Evolutionary conservation across 2,113 vertebrate species (phyloP).

Genomic region (Eurypyga helias): DNA sequence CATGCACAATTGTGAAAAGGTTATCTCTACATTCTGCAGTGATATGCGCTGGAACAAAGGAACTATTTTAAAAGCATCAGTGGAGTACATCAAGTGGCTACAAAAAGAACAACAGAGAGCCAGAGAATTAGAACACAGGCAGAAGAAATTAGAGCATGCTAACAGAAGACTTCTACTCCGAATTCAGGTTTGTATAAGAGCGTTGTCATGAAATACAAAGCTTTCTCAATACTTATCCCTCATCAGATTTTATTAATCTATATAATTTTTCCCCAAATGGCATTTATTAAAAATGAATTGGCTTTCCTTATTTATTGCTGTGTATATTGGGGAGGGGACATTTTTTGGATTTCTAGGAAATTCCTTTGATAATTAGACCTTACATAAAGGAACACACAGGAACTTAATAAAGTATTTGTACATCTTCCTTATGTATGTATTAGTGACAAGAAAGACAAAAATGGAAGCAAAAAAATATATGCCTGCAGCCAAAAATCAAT

Average conservation of each 20-base stretch:
- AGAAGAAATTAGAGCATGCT: constrained; percentile 96
- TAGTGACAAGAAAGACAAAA: not conserved
- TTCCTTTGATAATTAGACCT: not conserved
- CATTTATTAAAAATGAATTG: not conserved
- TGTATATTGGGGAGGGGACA: not conserved
- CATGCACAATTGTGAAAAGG: constrained; percentile 90
- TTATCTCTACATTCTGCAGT: constrained; percentile 90
- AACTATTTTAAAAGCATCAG: constrained; percentile 98
- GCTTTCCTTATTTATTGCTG: not conserved
- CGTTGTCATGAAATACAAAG: not conserved
- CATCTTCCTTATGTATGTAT: not conserved
- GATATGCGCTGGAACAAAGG: constrained; percentile 99
- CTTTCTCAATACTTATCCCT: not conserved
- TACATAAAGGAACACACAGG: not conserved
- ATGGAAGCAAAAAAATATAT: not conserved
- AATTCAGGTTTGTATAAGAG: constrained; percentile 89
- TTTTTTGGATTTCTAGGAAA: not conserved
- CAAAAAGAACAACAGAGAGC: constrained; percentile 98
- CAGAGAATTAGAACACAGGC: constrained; percentile 92
- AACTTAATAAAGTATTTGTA: not conserved
- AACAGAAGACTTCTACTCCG: constrained; percentile 92
- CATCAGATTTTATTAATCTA: constrained; percentile 31
- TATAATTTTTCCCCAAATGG: constrained; percentile 29
- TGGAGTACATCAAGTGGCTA: constrained; percentile 99
- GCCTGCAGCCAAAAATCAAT: not conserved